Conservation (phyloP, 2,888 invertebrate species). For the Linnaemya vulpina region DNA sequence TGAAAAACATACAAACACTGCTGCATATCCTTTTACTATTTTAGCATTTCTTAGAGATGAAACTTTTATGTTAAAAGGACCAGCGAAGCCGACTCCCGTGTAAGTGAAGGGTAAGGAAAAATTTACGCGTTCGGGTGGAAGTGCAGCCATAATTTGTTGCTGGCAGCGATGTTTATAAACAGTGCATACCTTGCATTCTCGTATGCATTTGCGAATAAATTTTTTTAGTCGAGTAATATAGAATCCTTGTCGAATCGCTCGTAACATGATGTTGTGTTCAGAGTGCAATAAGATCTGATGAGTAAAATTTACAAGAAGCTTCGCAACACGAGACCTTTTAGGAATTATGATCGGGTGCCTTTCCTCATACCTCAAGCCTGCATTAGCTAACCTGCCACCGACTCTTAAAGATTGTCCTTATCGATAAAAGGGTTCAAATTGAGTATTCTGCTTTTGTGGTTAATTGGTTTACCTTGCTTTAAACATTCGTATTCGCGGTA, state of each 20-base stretch:
- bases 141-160: too few species aligned
- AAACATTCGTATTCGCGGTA: too few species aligned
- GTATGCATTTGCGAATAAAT: slow-evolving; percentile 23
- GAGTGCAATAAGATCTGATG: too few species aligned
- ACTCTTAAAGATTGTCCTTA: slow-evolving; percentile 2
- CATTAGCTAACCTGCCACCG: slow-evolving; percentile 11
- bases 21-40: slow-evolving; percentile 53
- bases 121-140: slow-evolving; percentile 57
- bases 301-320: too few species aligned
- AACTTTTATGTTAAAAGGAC: slow-evolving; percentile 60
- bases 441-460: too few species aligned
- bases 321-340: slow-evolving; percentile 4
- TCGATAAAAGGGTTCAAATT: slow-evolving; percentile 1
- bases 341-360: slow-evolving; percentile 33
- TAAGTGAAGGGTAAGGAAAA: slow-evolving; percentile 50
- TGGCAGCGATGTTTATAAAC: neutral
- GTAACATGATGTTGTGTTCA: too few species aligned
- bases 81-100: slow-evolving; percentile 60
- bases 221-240: slow-evolving; percentile 14
- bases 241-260: too few species aligned
- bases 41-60: slow-evolving; percentile 33
- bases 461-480: too few species aligned
- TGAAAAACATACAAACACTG: too few species aligned
- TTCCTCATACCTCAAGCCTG: slow-evolving; percentile 25
- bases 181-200: slow-evolving; percentile 35